phyloP scores from a whole-genome alignment of 2,113 vertebrate genomes.

The Eclectus roratus region DNA sequence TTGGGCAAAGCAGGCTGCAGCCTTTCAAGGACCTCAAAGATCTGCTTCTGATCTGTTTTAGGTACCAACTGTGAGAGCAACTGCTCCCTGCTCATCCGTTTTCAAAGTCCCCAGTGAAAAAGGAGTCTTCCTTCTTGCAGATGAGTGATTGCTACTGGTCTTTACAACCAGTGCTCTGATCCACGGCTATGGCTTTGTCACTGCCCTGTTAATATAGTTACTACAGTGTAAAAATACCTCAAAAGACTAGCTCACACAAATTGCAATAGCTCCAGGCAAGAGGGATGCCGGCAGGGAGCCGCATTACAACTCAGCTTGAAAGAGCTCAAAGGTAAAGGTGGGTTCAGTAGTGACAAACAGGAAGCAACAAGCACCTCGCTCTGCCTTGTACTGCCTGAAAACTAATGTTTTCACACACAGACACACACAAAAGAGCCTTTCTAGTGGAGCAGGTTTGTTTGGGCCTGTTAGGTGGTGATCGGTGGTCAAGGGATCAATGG shows the following conservation, averaged over 20 bases:
- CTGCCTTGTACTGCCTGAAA: not conserved
- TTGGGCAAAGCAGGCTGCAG: not conserved
- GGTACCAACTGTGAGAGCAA: not conserved
- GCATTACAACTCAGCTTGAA: not conserved
- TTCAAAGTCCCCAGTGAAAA: not conserved
- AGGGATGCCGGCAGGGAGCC: not conserved
- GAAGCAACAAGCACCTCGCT: not conserved
- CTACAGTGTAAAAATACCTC: not conserved
- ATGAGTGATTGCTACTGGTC: not conserved
- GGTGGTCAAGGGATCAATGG: not conserved
- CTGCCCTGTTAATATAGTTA: not conserved
- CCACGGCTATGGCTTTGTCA: not conserved
- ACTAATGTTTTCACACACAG: not conserved
- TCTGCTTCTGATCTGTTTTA: not conserved
- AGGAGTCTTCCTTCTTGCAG: not conserved
- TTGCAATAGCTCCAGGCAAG: constrained; percentile 8
- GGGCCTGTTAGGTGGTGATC: not conserved
- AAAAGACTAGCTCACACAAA: not conserved
- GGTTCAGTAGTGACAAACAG: not conserved
- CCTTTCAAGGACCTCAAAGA: not conserved
- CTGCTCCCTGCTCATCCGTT: not conserved
- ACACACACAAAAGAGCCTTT: not conserved
- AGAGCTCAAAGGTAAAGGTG: not conserved
- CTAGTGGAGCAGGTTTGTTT: not conserved
- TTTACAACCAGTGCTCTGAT: not conserved